Conservation (phyloP, 2,113 vertebrate genomes). For the Leptocoma aspasia region DNA sequence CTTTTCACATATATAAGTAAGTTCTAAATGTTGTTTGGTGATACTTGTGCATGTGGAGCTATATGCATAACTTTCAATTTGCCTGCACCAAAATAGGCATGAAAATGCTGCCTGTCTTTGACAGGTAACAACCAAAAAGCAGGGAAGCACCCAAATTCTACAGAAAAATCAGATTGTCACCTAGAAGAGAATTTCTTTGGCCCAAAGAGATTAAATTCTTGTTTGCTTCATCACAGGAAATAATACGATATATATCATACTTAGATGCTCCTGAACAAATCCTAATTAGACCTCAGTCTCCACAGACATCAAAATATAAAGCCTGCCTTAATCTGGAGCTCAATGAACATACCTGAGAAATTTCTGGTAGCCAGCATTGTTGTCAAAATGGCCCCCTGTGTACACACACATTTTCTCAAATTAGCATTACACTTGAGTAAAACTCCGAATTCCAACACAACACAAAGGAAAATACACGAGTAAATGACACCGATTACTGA, state of each 20-base stretch:
- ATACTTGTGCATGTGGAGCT: neutral
- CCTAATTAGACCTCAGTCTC: neutral
- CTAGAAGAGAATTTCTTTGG: neutral
- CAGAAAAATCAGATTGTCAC: neutral
- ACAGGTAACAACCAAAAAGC: neutral
- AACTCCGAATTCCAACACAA: neutral
- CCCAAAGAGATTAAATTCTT: neutral
- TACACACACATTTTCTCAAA: conserved; percentile 38
- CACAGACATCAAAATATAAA: neutral
- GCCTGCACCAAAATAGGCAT: neutral
- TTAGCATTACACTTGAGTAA: neutral
- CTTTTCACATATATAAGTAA: neutral
- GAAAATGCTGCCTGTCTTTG: neutral
- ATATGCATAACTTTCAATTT: neutral
- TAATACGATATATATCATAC: neutral
- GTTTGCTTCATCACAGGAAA: neutral
- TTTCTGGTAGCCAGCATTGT: conserved; percentile 98
- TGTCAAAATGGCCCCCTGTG: conserved; percentile 95
- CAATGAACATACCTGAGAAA: conserved; percentile 88
- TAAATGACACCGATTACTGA: neutral
- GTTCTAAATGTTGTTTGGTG: neutral
- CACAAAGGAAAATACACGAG: neutral
- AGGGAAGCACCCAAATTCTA: neutral
- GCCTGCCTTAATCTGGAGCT: neutral
- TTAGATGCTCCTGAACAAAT: neutral